Evolutionary conservation across 2,113 vertebrate genomes (phyloP).

Genomic region (Meriones unguiculatus): DNA sequence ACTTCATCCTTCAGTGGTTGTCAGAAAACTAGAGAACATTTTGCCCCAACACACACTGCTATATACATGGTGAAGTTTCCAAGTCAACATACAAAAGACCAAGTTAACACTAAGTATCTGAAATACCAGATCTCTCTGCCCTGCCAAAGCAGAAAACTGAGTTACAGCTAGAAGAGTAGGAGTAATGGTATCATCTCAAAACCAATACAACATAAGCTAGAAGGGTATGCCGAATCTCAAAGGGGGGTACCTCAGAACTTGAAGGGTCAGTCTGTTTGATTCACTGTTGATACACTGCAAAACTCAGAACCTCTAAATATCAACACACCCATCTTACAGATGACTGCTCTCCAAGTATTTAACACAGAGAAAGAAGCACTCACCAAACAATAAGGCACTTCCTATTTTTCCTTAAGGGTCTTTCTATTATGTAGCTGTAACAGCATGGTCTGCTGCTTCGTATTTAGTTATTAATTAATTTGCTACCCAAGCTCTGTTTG

Average conservation of each 20-base stretch:
- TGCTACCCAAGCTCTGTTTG: too few relatives aligned
- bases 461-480: too few relatives aligned
- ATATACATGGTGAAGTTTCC: slow-evolving; percentile 46
- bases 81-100: slow-evolving; percentile 40
- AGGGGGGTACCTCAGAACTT: neutral
- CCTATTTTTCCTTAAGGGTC: neutral
- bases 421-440: neutral
- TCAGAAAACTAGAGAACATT: slow-evolving; percentile 48
- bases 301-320: neutral
- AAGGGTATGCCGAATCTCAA: neutral
- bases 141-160: slow-evolving; percentile 46
- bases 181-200: neutral
- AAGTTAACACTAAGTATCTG: slow-evolving; percentile 24
- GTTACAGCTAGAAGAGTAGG: neutral
- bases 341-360: neutral
- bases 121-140: slow-evolving; percentile 37
- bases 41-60: neutral
- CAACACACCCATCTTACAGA: slow-evolving; percentile 12
- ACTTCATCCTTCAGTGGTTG: neutral
- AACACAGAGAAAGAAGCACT: neutral
- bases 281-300: neutral
- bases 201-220: neutral
- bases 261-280: neutral
- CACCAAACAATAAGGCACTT: slow-evolving; percentile 8
- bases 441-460: too few relatives aligned